Evolutionary conservation across 2,888 invertebrate species (phyloP), one percentile per base, ranked within the genome.

Genomic region (Nymphalis c-album): DNA sequence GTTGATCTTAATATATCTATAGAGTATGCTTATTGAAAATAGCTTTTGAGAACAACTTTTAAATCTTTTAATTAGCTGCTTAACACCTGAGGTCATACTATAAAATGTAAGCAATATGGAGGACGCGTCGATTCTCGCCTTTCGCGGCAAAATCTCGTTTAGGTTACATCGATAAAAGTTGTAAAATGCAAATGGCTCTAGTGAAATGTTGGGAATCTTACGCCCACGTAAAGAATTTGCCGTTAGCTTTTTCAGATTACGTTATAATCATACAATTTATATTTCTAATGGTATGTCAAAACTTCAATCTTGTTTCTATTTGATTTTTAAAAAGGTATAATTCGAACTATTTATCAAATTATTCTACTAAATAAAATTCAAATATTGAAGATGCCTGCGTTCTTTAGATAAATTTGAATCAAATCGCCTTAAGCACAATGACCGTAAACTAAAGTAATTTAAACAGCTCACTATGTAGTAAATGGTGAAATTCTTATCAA

Each of bases 171-270:
- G 87, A 88, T 90, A 89, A 87, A 91, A 88, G 87, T 87, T 89
- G 90, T 91, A 87, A 91, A 90, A 91, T 91, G 91, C 86, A 89
- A 91, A 91, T 91, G 81, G 83, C 77, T 74, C 81, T 85, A 88
- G 86, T 87, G 86, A 88, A 88, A 88, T 88, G 88, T 85, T 86
- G 86, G 86, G 86, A 90, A 88, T 88, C 84, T 83, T 80, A 84
- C 86, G 82, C 90, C 91, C 85, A 90, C 89, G 77, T 81, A 77
- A 70, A 75, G 73, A 72, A 75, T 77, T 75, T 74, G 80, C 89
- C 88, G 89, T 89, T 89, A 89, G 74, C 81, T 83, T 84, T 83
- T 84, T 84, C 80, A 82, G 82, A 80, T 80, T 81, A 83, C 80
- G 80, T 81, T 82, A 83, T 83, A 78, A 75, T 75, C 68, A 64